Base-by-base conservation (phyloP, 2,113 vertebrate genomes). In the Bostrychus sinensis region DNA sequence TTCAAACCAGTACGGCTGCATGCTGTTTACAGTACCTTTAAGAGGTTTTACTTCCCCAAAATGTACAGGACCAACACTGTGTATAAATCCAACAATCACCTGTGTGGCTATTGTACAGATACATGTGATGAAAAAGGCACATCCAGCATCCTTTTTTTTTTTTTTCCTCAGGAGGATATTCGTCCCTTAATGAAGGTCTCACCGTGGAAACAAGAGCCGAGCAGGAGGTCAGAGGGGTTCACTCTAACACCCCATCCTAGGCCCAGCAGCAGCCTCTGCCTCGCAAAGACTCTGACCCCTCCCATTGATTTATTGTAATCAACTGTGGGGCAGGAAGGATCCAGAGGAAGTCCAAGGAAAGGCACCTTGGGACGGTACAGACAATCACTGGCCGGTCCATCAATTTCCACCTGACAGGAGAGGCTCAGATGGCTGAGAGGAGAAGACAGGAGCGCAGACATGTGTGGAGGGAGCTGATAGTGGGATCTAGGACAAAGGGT, bases 281-380 rank as follows among this genome's bases (percentile, higher is more conserved):
- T 79, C 58, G 77, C 70, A 72, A 81, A 86, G 78, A 78, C 80
- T 89, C 86, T 90, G 89, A 92, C 91, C 89, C 78, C 85, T 82
- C 56, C 65, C 66, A 92, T 92, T 92, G 91, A 92, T 92, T 91
- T 90, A 89, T 86, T 68, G 82, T 89, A 89, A 92, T 91, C 90
- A 92, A 86, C 83, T 86, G 82, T 75, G 82, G 84, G 72, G 74
- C 87, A 84, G 86, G 80, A 89, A 84, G 84, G 83, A 86, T 89
- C 82, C 38, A 34, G 75, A 85, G 78, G 87, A 88, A 83, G 80
- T 87, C 78, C 78, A 63, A 63, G 84, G 87, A 92, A 92, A 91
- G 92, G 91, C 91, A 92, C 91, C 90, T 92, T 92, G 90, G 90
- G 92, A 90, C 80, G 73, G 80, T 74, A 64, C 84, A 90, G 85